A percentile compares a stretch with the other conserved stretches of the same genome.
These are phyloP conservation scores for Myotis myotis DNA, from an alignment of 2,797 vertebrate species.

Conservation along the genomic window DNA sequence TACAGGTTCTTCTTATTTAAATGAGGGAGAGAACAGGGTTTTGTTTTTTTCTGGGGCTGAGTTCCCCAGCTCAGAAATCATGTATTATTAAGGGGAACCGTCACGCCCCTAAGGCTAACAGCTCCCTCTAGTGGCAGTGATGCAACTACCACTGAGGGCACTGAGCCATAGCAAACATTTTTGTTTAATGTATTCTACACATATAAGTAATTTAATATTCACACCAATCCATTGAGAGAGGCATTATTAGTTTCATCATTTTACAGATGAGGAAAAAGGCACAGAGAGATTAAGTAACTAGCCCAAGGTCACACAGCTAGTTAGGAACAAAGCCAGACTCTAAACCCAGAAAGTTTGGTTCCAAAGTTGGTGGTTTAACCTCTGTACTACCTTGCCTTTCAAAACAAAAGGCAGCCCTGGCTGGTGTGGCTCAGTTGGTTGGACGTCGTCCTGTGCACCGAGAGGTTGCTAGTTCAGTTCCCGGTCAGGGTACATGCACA, in stretches of 20 bases:
- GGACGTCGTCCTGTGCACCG: too few species aligned
- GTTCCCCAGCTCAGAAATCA: background rate
- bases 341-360: background rate
- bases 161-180: background rate
- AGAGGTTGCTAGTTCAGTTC: too few species aligned
- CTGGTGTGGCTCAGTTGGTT: too few species aligned
- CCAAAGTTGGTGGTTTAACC: background rate
- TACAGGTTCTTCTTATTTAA: background rate
- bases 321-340: background rate
- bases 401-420: background rate
- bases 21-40: background rate
- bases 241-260: background rate
- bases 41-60: background rate
- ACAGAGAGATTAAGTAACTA: background rate
- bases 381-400: background rate
- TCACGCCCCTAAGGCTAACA: background rate
- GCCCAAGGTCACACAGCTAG: background rate
- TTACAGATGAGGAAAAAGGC: background rate
- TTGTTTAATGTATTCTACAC: background rate
- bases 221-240: background rate
- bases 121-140: background rate
- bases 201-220: background rate
- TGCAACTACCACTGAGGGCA: background rate
- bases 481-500: too few species aligned
- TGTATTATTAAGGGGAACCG: too few species aligned